phyloP scores from a whole-genome alignment of 2,888 invertebrate species.

The Myopa tessellatipennis region DNA sequence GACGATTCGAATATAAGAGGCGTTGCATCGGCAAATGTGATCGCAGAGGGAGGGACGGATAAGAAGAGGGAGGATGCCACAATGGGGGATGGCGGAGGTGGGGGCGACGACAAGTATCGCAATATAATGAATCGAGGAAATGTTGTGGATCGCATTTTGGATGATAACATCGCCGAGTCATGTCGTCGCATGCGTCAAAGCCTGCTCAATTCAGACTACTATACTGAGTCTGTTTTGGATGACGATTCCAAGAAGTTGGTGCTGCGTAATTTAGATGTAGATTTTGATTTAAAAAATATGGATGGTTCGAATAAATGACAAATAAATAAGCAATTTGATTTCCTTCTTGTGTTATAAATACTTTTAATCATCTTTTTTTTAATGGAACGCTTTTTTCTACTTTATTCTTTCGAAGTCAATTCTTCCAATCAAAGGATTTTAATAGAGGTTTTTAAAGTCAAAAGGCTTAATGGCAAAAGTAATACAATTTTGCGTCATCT shows the following conservation, averaged over 20 bases:
- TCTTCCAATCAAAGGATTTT: no score
- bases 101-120: slow-evolving; percentile 11
- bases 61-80: neutral
- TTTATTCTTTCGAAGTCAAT: no score
- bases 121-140: slow-evolving; percentile 45
- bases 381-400: no score
- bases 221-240: slow-evolving; percentile 54
- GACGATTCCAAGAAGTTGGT: slow-evolving; percentile 61
- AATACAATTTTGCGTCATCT: no score
- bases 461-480: no score
- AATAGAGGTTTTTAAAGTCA: no score
- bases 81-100: slow-evolving; percentile 1
- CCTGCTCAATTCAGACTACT: slow-evolving; percentile 46
- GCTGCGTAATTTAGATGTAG: slow-evolving; percentile 46
- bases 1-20: slow-evolving; percentile 19
- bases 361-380: no score
- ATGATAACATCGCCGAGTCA: slow-evolving; percentile 62
- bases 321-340: neutral
- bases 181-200: slow-evolving; percentile 56
- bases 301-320: slow-evolving; percentile 21
- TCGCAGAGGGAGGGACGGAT: neutral
- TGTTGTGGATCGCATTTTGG: slow-evolving; percentile 62
- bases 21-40: neutral
- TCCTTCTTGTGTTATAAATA: neutral
- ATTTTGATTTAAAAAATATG: slow-evolving; percentile 8